Evolutionary conservation across 2,888 invertebrate genomes (phyloP).

Genomic region (Heliconius ismenius): DNA sequence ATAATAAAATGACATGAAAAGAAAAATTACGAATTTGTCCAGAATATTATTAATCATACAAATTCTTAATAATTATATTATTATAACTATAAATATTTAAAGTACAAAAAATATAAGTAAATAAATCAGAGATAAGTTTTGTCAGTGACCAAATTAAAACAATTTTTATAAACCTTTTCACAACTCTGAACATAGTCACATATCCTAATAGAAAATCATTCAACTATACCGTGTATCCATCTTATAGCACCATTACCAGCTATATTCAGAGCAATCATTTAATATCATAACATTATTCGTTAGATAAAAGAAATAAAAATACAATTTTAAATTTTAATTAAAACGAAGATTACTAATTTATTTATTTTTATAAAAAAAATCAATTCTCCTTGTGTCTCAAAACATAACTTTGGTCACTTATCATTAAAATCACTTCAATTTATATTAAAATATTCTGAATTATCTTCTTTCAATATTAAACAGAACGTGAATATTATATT

Average conservation of each 20-base stretch:
- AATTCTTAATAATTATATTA: not conserved
- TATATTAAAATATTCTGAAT: not conserved
- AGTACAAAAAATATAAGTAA: constrained; percentile 22
- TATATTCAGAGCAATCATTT: not conserved
- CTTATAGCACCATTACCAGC: constrained; percentile 3
- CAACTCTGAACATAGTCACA: constrained; percentile 10
- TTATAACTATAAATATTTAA: constrained; percentile 6
- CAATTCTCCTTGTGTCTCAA: not conserved
- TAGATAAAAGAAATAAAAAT: not conserved
- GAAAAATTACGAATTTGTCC: no score
- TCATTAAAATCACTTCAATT: not conserved
- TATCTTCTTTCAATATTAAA: not conserved
- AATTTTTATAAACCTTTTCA: not conserved
- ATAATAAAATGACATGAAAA: not conserved
- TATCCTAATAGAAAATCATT: not conserved
- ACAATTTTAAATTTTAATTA: not conserved
- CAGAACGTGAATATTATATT: not conserved
- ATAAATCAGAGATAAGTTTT: not conserved
- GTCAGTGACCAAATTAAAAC: not conserved
- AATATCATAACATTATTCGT: not conserved
- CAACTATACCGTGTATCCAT: not conserved
- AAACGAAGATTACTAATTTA: not conserved
- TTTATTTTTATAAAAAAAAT: not conserved
- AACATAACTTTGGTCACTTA: constrained; percentile 7
- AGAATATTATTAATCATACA: not conserved